phyloP scores from a whole-genome alignment of 2,797 vertebrate species.

The Pelochelys cantorii region DNA sequence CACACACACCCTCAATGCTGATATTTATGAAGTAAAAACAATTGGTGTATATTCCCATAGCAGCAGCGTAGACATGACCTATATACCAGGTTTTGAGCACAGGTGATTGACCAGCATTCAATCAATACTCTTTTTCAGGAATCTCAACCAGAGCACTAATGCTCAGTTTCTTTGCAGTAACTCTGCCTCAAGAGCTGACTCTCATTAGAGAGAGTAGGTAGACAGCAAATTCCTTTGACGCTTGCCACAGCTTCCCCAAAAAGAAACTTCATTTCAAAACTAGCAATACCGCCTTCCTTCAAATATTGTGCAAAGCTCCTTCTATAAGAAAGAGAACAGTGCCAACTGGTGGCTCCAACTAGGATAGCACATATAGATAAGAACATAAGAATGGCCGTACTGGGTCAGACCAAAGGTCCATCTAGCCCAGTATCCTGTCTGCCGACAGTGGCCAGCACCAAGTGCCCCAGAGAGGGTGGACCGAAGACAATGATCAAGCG shows the following conservation, averaged over 20 bases:
- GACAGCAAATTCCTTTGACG: background rate
- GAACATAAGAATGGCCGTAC: too few species aligned
- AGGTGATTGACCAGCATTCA: background rate
- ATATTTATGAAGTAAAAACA: background rate
- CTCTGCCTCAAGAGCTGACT: background rate
- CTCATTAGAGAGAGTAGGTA: background rate
- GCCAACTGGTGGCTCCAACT: constrained; percentile 56
- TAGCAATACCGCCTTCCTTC: background rate
- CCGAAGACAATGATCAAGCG: too few species aligned
- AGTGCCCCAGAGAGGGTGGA: too few species aligned
- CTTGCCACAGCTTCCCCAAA: background rate
- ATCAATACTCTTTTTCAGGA: background rate
- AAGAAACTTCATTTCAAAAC: fast-evolving
- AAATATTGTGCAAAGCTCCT: fast-evolving
- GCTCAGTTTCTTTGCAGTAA: background rate
- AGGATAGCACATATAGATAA: background rate
- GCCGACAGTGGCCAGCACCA: too few species aligned
- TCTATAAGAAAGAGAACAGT: background rate
- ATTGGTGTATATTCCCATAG: background rate
- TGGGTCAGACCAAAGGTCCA: too few species aligned
- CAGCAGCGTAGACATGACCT: background rate
- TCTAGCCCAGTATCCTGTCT: too few species aligned
- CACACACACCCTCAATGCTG: background rate
- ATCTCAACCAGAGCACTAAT: background rate
- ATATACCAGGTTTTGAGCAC: background rate